Percentiles rank a stretch among this genome's conserved stretches.
These are phyloP conservation scores for Typhlichthys subterraneus DNA, from an alignment of 2,797 vertebrate genomes.

Conservation along the genomic window DNA sequence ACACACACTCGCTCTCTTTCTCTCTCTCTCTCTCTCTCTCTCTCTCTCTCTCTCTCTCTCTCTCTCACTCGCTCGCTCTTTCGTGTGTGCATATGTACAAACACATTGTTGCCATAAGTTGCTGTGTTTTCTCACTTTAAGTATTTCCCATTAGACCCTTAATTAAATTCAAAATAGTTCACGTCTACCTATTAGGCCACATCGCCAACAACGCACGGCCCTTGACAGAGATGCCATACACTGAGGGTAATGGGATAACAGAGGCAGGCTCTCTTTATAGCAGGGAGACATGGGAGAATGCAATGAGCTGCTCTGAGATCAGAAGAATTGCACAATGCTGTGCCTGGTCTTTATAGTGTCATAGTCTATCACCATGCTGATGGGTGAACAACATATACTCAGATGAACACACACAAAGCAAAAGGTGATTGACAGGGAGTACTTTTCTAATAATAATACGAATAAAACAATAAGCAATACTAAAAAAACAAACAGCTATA, in stretches of 20 bases:
- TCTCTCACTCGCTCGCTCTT: slow-evolving; percentile 2
- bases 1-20: not conserved
- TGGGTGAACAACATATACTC: slow-evolving; percentile 8
- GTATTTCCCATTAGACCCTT: slow-evolving; percentile 87
- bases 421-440: not conserved
- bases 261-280: slow-evolving; percentile 21
- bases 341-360: slow-evolving; percentile 22
- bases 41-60: slow-evolving; percentile 14
- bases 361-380: slow-evolving; percentile 10
- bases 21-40: slow-evolving; percentile 3
- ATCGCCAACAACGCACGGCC: slow-evolving; percentile 52
- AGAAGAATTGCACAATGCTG: slow-evolving; percentile 37
- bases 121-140: slow-evolving; percentile 76
- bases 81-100: slow-evolving; percentile 28
- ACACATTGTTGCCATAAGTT: slow-evolving; percentile 74
- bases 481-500: not conserved
- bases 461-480: not conserved
- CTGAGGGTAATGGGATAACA: slow-evolving; percentile 5
- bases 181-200: slow-evolving; percentile 76
- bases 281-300: slow-evolving; percentile 9
- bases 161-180: slow-evolving; percentile 88
- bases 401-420: not conserved
- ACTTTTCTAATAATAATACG: too few relatives aligned
- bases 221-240: slow-evolving; percentile 46
- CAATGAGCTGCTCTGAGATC: slow-evolving; percentile 41